These are phyloP conservation scores for Tenebrio molitor DNA, from an alignment of 1,140 invertebrate species.

Conservation along the genomic window DNA sequence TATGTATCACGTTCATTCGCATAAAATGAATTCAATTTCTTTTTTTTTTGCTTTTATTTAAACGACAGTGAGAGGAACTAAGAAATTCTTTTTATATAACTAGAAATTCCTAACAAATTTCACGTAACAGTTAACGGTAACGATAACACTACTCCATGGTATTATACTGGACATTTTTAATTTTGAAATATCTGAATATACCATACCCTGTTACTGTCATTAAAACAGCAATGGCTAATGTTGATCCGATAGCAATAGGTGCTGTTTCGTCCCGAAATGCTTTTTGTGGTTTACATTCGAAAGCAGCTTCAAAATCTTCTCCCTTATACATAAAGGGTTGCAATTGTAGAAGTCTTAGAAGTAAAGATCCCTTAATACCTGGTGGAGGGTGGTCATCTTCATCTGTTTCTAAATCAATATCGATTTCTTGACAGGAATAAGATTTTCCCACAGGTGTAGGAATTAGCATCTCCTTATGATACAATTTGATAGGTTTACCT, in stretches of 20 bases:
- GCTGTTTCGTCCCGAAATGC: slow-evolving; percentile 83
- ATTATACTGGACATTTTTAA: slow-evolving; percentile 93
- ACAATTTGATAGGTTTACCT: slow-evolving; percentile 71
- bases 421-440: slow-evolving; percentile 81
- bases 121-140: background rate
- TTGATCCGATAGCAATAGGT: slow-evolving; percentile 89
- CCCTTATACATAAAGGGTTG: slow-evolving; percentile 78
- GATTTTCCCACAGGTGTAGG: slow-evolving; percentile 89
- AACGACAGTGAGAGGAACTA: too few relatives aligned
- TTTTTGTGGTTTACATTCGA: slow-evolving; percentile 68
- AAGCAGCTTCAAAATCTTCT: slow-evolving; percentile 73
- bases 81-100: background rate
- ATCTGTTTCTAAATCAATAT: slow-evolving; percentile 67
- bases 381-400: slow-evolving; percentile 66
- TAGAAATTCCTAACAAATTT: background rate
- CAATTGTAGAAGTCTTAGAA: slow-evolving; percentile 59
- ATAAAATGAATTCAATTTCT: too few relatives aligned
- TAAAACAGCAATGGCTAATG: slow-evolving; percentile 83
- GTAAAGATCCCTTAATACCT: slow-evolving; percentile 59
- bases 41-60: too few relatives aligned
- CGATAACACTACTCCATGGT: slow-evolving; percentile 85
- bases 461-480: slow-evolving; percentile 77
- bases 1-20: too few relatives aligned
- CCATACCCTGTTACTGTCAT: slow-evolving; percentile 87
- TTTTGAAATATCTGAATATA: slow-evolving; percentile 87